A percentile compares a stretch with the other conserved stretches of the same genome.
Evolutionary conservation across 2,113 vertebrate species (phyloP).

Genomic region (Speoplatyrhinus poulsoni): DNA sequence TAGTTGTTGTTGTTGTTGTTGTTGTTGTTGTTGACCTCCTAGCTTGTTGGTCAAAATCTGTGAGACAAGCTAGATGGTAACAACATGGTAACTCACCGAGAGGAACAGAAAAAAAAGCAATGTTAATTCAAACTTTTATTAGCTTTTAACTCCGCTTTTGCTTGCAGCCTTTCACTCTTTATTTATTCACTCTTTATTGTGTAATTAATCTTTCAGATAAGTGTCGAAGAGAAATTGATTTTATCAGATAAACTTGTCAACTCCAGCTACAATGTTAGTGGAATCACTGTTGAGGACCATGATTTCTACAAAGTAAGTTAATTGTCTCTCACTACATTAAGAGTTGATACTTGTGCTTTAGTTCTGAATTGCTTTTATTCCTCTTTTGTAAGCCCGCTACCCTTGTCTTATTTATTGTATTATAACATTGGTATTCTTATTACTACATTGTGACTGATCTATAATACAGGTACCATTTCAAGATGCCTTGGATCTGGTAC

Average conservation of each 20-base stretch:
- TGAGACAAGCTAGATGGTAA: no score
- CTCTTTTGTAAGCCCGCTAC: background rate
- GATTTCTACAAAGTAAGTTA: slow-evolving; percentile 89
- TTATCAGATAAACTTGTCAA: slow-evolving; percentile 73
- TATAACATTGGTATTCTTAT: background rate
- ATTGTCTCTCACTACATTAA: slow-evolving; percentile 1
- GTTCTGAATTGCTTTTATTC: background rate
- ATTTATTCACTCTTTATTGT: slow-evolving; percentile 10
- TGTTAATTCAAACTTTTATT: slow-evolving; percentile 15
- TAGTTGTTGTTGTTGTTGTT: no score
- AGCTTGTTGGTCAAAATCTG: no score
- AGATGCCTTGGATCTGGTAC: slow-evolving; percentile 91
- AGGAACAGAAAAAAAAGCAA: background rate
- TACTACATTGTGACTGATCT: slow-evolving; percentile 2
- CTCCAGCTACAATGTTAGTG: slow-evolving; percentile 76
- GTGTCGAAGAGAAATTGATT: slow-evolving; percentile 72
- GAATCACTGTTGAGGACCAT: slow-evolving; percentile 59
- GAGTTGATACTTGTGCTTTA: background rate
- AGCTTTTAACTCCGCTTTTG: slow-evolving; percentile 4
- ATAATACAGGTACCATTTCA: slow-evolving; percentile 86
- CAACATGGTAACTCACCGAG: background rate
- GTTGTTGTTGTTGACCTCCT: no score
- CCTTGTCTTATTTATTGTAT: background rate
- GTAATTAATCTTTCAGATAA: slow-evolving; percentile 74
- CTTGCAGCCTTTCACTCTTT: slow-evolving; percentile 14